Conservation (phyloP, 2,888 invertebrate species). For the Diarsia dahlii region DNA sequence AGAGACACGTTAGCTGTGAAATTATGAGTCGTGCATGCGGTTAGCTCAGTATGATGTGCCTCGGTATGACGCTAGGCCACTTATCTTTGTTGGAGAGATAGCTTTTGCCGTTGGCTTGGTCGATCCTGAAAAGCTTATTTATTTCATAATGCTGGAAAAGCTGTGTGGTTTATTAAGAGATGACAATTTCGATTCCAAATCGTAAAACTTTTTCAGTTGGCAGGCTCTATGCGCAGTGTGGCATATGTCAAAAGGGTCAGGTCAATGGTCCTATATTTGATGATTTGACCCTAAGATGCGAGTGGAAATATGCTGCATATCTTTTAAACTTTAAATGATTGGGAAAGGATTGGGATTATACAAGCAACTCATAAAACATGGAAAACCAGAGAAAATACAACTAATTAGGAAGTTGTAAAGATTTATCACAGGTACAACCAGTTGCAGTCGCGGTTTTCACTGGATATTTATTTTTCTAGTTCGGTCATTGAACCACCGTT, state of each 20-base stretch:
- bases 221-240: neutral
- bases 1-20: constrained; percentile 58
- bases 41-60: constrained; percentile 37
- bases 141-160: neutral
- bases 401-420: constrained; percentile 50
- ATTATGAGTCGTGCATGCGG: constrained; percentile 54
- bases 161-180: constrained; percentile 7
- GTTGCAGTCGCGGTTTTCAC: constrained; percentile 23
- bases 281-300: neutral
- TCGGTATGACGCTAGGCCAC: constrained; percentile 41
- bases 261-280: neutral
- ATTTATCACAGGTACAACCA: constrained; percentile 38
- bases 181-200: neutral
- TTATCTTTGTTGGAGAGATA: constrained; percentile 32
- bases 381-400: constrained; percentile 30
- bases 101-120: constrained; percentile 28
- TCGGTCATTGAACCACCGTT: neutral
- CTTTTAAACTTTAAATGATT: neutral
- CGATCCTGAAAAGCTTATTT: constrained; percentile 11
- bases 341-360: constrained; percentile 24
- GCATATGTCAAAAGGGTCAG: neutral
- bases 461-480: constrained; percentile 2
- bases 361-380: constrained; percentile 25
- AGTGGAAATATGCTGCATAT: constrained; percentile 7
- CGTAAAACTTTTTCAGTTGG: neutral